A percentile compares a stretch with the other conserved stretches of the same genome.
phyloP scores from a whole-genome alignment of 2,113 vertebrate species.

The Collichthys lucidus region DNA sequence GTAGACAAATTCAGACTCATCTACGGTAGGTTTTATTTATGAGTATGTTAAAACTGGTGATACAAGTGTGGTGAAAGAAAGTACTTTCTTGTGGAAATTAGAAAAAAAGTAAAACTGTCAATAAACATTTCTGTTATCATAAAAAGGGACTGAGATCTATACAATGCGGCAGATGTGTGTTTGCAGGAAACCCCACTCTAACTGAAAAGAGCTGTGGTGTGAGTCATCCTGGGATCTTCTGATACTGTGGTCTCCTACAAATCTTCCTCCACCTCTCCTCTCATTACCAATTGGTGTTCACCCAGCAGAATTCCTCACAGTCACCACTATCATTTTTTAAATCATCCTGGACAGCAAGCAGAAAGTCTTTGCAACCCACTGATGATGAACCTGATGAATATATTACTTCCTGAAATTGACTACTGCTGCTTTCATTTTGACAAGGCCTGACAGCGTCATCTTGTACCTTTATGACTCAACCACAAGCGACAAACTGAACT shows the following conservation, averaged over 20 bases:
- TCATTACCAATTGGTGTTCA: conserved; percentile 46
- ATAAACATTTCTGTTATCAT: background rate
- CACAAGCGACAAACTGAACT: conserved; percentile 10
- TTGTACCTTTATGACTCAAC: conserved; percentile 43
- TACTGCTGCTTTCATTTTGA: conserved; percentile 11
- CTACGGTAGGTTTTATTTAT: background rate
- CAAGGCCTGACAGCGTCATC: background rate
- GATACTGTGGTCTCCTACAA: conserved; percentile 55
- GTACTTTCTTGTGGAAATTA: background rate
- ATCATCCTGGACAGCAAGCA: background rate
- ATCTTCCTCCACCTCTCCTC: conserved; percentile 39
- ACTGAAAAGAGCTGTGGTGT: conserved; percentile 55
- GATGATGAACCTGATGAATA: conserved; percentile 12
- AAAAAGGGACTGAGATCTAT: conserved; percentile 8
- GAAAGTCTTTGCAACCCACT: conserved; percentile 3
- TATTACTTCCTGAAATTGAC: conserved; percentile 16
- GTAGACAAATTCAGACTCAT: background rate
- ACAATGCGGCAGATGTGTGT: conserved; percentile 34
- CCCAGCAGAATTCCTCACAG: conserved; percentile 32
- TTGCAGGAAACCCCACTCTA: conserved; percentile 58
- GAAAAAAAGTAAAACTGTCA: background rate
- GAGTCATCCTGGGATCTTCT: conserved; percentile 69
- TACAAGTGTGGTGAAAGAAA: background rate
- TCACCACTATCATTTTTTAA: background rate
- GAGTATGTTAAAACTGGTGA: background rate